phyloP scores from a whole-genome alignment of 2,888 invertebrate species.

The Teleogryllus oceanicus region DNA sequence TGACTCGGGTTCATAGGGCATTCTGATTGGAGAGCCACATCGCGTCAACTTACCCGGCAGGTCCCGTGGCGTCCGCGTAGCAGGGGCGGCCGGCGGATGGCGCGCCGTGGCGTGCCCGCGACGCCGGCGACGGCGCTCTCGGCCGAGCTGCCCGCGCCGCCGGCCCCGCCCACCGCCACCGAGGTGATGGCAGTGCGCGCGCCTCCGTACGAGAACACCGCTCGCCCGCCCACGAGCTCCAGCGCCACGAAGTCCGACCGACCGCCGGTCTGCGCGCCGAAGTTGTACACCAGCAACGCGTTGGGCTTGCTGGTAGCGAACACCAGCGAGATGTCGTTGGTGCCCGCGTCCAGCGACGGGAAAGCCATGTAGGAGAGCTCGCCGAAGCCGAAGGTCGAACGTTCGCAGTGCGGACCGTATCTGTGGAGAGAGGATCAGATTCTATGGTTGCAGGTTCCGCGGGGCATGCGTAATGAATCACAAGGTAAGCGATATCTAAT shows the following conservation, averaged over 20 bases:
- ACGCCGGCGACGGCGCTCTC: conserved; percentile 48
- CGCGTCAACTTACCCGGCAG: conserved; percentile 69
- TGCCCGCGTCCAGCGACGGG: conserved; percentile 77
- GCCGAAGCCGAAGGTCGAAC: conserved; percentile 83
- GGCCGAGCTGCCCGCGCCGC: conserved; percentile 51
- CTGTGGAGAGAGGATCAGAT: conserved; percentile 36
- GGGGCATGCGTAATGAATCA: neutral
- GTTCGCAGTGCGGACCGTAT: conserved; percentile 88
- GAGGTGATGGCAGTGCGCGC: conserved; percentile 83
- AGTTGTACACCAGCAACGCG: conserved; percentile 86
- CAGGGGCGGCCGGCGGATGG: no score
- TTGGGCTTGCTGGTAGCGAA: conserved; percentile 87
- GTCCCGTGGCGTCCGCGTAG: conserved; percentile 81
- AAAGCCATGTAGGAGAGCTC: conserved; percentile 89
- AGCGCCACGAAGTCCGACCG: conserved; percentile 90
- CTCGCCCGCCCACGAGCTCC: conserved; percentile 78
- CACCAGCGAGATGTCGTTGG: conserved; percentile 85
- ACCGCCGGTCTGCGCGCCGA: conserved; percentile 81
- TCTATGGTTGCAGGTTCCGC: neutral
- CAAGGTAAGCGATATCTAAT: no score
- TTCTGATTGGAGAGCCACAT: conserved; percentile 25
- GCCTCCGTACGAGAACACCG: conserved; percentile 86
- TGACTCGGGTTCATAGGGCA: neutral
- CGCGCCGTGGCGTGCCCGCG: no score
- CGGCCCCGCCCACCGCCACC: conserved; percentile 61